Conservation (phyloP, 2,113 vertebrate species). For the Sciurus niger region DNA sequence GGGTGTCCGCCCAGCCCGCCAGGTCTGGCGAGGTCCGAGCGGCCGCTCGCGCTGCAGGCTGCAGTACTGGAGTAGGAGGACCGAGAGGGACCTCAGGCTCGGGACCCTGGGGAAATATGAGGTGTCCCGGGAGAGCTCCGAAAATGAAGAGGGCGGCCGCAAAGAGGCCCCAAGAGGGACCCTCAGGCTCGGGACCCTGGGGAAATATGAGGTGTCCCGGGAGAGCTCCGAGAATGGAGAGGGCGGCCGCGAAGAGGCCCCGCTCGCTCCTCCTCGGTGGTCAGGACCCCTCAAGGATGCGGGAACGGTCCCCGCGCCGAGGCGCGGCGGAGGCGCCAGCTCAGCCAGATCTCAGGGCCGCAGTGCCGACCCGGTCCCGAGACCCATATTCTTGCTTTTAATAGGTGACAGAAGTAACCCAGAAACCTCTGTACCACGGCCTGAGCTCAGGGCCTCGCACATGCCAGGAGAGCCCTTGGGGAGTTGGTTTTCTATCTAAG, state of each 20-base stretch:
- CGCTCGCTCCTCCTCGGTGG: background rate
- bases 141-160: background rate
- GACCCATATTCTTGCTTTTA: too few species aligned
- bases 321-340: too few species aligned
- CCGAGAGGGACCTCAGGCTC: background rate
- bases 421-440: background rate
- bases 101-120: background rate
- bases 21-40: background rate
- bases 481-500: background rate
- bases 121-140: background rate
- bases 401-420: background rate
- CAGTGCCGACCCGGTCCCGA: too few species aligned
- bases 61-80: background rate
- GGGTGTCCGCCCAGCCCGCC: constrained; percentile 7
- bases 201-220: background rate
- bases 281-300: background rate
- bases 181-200: background rate
- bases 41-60: background rate
- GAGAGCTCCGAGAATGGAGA: background rate
- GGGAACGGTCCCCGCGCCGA: too few species aligned
- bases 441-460: too few species aligned
- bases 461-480: background rate
- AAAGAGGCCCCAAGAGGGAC: background rate
- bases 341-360: too few species aligned
- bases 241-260: background rate